A percentile compares a stretch with the other conserved stretches of the same genome.
These are phyloP conservation scores for Syngnathus rostellatus DNA, from an alignment of 2,797 vertebrate species.

Conservation along the genomic window DNA sequence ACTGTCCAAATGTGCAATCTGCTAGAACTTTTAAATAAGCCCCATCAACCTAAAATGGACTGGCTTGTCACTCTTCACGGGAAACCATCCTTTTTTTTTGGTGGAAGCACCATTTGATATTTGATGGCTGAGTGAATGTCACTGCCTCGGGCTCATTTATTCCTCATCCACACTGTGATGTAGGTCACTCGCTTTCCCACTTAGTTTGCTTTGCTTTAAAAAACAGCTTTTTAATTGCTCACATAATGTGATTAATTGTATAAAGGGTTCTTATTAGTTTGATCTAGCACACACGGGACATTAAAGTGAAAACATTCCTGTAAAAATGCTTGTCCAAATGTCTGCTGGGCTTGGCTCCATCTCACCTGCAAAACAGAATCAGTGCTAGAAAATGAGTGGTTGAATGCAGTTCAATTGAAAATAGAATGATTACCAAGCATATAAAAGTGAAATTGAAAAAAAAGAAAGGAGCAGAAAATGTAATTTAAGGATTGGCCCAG, in stretches of 20 bases:
- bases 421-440: background rate
- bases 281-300: background rate
- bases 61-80: background rate
- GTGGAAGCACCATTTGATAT: conserved; percentile 42
- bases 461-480: background rate
- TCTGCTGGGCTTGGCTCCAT: too few relatives aligned
- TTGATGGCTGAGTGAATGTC: conserved; percentile 48
- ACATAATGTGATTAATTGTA: background rate
- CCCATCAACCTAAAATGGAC: conserved; percentile 9
- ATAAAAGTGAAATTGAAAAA: background rate
- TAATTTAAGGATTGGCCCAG: background rate
- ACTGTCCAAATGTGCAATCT: conserved; percentile 3
- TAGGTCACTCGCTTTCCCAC: conserved; percentile 42
- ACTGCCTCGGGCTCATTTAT: conserved; percentile 38
- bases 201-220: background rate
- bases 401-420: too few relatives aligned
- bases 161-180: conserved; percentile 35
- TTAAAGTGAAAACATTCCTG: background rate
- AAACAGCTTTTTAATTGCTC: background rate
- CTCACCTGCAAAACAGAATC: too few relatives aligned
- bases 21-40: conserved; percentile 19
- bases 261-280: background rate
- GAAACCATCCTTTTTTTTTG: conserved; percentile 1
- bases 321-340: too few relatives aligned
- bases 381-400: too few relatives aligned